A percentile compares a stretch with the other conserved stretches of the same genome.
phyloP scores from a whole-genome alignment of 2,113 vertebrate species.

The Dolichallabes microphthalmus region DNA sequence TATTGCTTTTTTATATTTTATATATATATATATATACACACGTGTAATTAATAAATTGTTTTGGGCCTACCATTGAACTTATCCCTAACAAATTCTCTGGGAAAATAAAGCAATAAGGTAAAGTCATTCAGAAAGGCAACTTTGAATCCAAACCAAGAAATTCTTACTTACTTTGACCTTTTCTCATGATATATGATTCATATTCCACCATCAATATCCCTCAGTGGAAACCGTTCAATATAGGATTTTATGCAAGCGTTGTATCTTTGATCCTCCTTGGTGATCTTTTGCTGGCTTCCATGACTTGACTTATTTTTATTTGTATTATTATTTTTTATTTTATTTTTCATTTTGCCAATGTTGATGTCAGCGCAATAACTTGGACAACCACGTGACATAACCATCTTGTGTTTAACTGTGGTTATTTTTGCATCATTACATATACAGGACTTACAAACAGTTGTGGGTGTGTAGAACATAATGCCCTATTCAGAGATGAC shows the following conservation, averaged over 20 bases:
- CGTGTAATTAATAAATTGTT: slow-evolving; percentile 14
- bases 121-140: slow-evolving; percentile 24
- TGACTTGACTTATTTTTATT: slow-evolving; percentile 35
- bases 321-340: neutral
- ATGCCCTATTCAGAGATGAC: neutral
- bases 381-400: slow-evolving; percentile 54
- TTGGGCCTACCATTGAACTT: neutral
- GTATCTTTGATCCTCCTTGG: slow-evolving; percentile 67
- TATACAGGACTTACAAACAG: slow-evolving; percentile 48
- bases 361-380: slow-evolving; percentile 49
- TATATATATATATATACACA: too few species aligned
- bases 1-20: too few species aligned
- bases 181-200: slow-evolving; percentile 61
- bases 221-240: slow-evolving; percentile 59
- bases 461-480: neutral
- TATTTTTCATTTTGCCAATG: slow-evolving; percentile 30
- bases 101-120: slow-evolving; percentile 11
- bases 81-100: neutral
- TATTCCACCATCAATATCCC: slow-evolving; percentile 61
- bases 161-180: slow-evolving; percentile 57
- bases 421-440: slow-evolving; percentile 55
- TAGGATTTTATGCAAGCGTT: slow-evolving; percentile 43
- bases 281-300: slow-evolving; percentile 52
- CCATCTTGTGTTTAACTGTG: slow-evolving; percentile 57
- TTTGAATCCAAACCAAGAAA: slow-evolving; percentile 52